Percentiles rank a stretch among this genome's conserved stretches.
Evolutionary conservation across 2,888 invertebrate species (phyloP).

Genomic region (Andrena hattorfiana): DNA sequence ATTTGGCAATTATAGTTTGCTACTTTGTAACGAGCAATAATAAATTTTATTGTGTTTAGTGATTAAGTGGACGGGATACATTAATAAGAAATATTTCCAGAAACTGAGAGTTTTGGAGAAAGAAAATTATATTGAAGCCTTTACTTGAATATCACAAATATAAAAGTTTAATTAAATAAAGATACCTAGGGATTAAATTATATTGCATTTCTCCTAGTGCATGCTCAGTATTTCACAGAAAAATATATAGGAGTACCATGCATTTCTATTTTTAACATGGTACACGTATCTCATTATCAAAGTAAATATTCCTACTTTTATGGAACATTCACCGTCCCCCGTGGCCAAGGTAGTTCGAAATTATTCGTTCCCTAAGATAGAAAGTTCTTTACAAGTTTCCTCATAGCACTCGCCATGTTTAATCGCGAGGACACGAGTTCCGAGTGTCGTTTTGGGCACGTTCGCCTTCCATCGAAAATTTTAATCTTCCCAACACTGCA

Average conservation of each 20-base stretch:
- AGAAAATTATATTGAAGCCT: no score
- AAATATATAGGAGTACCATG: not conserved
- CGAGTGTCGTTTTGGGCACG: not conserved
- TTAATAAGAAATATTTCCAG: no score
- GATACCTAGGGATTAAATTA: not conserved
- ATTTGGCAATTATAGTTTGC: not conserved
- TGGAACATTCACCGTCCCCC: not conserved
- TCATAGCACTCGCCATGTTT: conserved; percentile 14
- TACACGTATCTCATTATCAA: not conserved
- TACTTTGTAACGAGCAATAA: no score
- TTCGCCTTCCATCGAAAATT: conserved; percentile 23
- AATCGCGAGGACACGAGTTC: conserved; percentile 19
- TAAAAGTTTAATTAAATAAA: no score
- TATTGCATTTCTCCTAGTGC: not conserved
- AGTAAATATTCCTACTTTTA: not conserved
- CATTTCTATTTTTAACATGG: not conserved
- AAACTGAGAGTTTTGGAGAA: no score
- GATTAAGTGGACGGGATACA: no score
- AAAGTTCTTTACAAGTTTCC: conserved; percentile 20
- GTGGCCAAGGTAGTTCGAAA: not conserved
- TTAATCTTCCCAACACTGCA: conserved; percentile 18
- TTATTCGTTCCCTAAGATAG: not conserved
- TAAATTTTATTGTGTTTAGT: no score
- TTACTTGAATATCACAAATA: no score
- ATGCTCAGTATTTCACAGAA: not conserved